phyloP scores from a whole-genome alignment of 2,113 vertebrate genomes.

The Trematomus loennbergii region DNA sequence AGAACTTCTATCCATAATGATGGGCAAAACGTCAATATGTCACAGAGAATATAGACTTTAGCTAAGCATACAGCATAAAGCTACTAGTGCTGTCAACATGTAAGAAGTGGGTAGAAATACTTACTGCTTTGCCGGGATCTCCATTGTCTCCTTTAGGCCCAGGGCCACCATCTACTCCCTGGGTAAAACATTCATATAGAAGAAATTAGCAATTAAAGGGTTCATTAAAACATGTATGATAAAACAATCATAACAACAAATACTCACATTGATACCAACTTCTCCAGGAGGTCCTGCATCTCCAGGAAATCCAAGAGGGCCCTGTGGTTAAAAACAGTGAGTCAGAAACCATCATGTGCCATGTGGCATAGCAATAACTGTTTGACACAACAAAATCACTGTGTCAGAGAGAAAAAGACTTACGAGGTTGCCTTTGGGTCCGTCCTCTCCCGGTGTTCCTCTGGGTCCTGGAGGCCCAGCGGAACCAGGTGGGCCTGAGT shows the following conservation, averaged over 20 bases:
- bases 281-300: slow-evolving; percentile 89
- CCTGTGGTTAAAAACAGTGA: slow-evolving; percentile 76
- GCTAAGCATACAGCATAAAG: neutral
- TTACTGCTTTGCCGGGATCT: slow-evolving; percentile 89
- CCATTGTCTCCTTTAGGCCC: slow-evolving; percentile 91
- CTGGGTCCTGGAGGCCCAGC: slow-evolving; percentile 90
- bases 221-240: neutral
- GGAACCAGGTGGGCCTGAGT: slow-evolving; percentile 87
- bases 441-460: slow-evolving; percentile 91
- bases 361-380: slow-evolving; percentile 27
- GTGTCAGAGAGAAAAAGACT: slow-evolving; percentile 61
- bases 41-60: slow-evolving; percentile 31
- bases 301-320: slow-evolving; percentile 88
- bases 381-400: slow-evolving; percentile 19
- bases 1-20: neutral
- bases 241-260: neutral
- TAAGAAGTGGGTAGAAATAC: slow-evolving; percentile 28
- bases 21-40: slow-evolving; percentile 13
- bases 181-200: slow-evolving; percentile 18
- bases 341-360: slow-evolving; percentile 1
- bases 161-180: slow-evolving; percentile 88
- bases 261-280: slow-evolving; percentile 84
- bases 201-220: neutral
- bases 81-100: neutral
- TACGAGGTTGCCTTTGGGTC: slow-evolving; percentile 90